Conservation (phyloP, 2,888 invertebrate species). For the Mesodorylaimus sp. region DNA sequence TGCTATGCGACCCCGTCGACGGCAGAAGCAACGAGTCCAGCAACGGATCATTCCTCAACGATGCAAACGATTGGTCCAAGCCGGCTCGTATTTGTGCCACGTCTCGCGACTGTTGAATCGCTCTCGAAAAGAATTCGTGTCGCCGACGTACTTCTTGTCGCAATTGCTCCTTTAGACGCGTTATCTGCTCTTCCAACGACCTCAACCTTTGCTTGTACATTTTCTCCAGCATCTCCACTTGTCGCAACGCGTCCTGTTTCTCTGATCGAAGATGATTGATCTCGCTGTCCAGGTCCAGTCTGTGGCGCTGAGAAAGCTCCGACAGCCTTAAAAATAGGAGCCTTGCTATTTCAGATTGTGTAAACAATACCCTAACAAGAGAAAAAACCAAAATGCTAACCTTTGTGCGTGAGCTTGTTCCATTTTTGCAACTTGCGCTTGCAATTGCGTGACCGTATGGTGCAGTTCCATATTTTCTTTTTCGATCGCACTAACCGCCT, state of each 20-base stretch:
- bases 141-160: conserved; percentile 4
- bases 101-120: not conserved
- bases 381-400: no score
- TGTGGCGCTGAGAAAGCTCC: conserved; percentile 7
- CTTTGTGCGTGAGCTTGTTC: conserved; percentile 10
- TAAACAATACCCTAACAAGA: no score
- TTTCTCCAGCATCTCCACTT: conserved; percentile 6
- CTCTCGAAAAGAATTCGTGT: conserved; percentile 3
- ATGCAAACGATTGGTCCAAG: conserved; percentile 2
- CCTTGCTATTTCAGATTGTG: no score
- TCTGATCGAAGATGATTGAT: conserved; percentile 6
- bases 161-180: conserved; percentile 4
- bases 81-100: conserved; percentile 1
- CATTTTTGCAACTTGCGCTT: conserved; percentile 2
- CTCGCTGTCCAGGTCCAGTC: conserved; percentile 5
- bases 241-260: conserved; percentile 6
- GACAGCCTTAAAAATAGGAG: not conserved
- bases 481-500: conserved; percentile 3
- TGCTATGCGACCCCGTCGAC: no score
- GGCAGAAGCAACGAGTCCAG: conserved; percentile 3
- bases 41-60: conserved; percentile 1
- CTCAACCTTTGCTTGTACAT: conserved; percentile 4
- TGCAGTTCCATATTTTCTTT: conserved; percentile 9
- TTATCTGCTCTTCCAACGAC: conserved; percentile 8
- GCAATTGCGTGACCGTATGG: conserved; percentile 3